A percentile compares a stretch with the other conserved stretches of the same genome.
Conservation (phyloP, 2,113 vertebrate species). For the Bubo bubo region DNA sequence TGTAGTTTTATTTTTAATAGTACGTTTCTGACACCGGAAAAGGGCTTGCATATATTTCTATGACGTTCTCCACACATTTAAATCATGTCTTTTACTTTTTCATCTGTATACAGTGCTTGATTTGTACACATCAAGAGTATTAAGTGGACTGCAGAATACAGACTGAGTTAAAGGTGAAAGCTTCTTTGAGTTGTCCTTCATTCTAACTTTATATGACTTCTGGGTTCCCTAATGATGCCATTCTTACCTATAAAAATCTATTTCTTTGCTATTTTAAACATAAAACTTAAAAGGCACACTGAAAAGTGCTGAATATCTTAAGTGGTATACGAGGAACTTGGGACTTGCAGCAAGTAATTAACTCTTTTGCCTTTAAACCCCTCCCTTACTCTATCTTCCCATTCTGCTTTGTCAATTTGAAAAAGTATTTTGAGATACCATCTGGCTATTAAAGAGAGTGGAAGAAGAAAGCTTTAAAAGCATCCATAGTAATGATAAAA, state of each 20-base stretch:
- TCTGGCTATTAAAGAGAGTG: background rate
- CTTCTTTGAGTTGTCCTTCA: background rate
- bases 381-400: background rate
- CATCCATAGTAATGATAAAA: background rate
- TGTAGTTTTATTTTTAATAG: background rate
- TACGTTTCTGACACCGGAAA: background rate
- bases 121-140: background rate
- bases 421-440: background rate
- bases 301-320: slow-evolving; percentile 14
- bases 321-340: background rate
- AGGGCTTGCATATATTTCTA: background rate
- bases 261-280: slow-evolving; percentile 36
- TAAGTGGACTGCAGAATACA: background rate
- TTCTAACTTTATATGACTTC: background rate
- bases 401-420: background rate
- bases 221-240: background rate
- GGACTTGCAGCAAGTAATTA: slow-evolving; percentile 17
- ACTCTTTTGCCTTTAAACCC: background rate
- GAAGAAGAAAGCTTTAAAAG: background rate
- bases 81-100: background rate
- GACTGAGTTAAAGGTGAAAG: background rate
- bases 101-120: background rate
- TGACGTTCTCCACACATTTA: background rate
- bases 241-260: slow-evolving; percentile 24
- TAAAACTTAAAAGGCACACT: slow-evolving; percentile 4